Evolutionary conservation across 2,113 vertebrate species (phyloP).

Genomic region (Sylvia atricapilla): DNA sequence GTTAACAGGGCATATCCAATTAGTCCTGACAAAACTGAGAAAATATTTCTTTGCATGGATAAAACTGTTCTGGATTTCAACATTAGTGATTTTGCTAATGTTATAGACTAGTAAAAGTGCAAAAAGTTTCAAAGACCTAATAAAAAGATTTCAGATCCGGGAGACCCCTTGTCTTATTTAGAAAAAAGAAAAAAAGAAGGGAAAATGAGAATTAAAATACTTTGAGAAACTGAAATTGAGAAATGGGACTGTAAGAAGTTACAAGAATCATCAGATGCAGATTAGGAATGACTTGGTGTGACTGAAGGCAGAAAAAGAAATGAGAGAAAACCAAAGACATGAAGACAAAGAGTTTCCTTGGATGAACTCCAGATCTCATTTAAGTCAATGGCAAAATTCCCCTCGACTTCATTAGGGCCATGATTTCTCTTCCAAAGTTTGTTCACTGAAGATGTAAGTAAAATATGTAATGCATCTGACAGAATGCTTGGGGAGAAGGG

Average conservation of each 20-base stretch:
- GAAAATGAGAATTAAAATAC: background rate
- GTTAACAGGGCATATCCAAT: background rate
- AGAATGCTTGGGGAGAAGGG: background rate
- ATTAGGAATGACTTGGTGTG: background rate
- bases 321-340: background rate
- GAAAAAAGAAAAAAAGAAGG: background rate
- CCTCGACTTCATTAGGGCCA: background rate
- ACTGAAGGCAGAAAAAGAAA: slow-evolving; percentile 24
- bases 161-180: background rate
- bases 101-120: background rate
- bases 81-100: background rate
- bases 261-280: background rate
- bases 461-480: background rate
- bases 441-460: background rate
- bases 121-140: background rate
- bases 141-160: background rate
- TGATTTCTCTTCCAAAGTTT: background rate
- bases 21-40: background rate
- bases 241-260: background rate
- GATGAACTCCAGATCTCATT: background rate
- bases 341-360: slow-evolving; percentile 6
- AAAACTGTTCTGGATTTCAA: background rate
- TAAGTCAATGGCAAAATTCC: slow-evolving; percentile 17
- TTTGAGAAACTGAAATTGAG: background rate
- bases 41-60: background rate